These are phyloP conservation scores for Oceanodroma tethys DNA, from an alignment of 2,113 vertebrate species.

Conservation along the genomic window DNA sequence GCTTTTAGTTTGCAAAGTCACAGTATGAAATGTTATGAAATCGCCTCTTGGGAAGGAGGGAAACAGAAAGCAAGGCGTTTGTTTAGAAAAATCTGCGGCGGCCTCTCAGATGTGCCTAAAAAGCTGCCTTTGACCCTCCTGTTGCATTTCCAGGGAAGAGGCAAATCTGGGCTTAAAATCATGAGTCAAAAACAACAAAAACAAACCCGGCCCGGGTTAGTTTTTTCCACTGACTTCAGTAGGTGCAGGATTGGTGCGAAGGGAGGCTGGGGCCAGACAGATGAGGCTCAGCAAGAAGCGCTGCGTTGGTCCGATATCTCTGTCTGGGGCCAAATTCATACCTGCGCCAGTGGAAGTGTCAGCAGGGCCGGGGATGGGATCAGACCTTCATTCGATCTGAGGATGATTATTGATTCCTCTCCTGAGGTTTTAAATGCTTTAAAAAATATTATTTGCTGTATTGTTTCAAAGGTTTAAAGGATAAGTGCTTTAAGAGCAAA, in stretches of 20 bases:
- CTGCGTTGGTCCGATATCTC: not conserved
- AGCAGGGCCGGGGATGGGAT: not conserved
- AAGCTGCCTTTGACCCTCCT: slow-evolving; percentile 48
- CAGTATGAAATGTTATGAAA: slow-evolving; percentile 67
- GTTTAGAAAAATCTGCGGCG: slow-evolving; percentile 40
- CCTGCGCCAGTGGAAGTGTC: not conserved
- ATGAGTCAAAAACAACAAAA: slow-evolving; percentile 9
- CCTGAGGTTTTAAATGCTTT: not conserved
- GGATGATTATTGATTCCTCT: not conserved
- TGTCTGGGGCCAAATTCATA: not conserved
- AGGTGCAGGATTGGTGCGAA: not conserved
- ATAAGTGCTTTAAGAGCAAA: not conserved
- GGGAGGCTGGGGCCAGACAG: not conserved
- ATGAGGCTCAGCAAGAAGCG: not conserved
- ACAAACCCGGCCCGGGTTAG: not conserved
- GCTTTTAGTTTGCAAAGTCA: slow-evolving; percentile 48
- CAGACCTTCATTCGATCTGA: not conserved
- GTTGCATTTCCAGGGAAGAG: slow-evolving; percentile 62
- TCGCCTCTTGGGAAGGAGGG: slow-evolving; percentile 60
- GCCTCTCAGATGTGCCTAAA: slow-evolving; percentile 55
- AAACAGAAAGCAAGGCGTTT: slow-evolving; percentile 60
- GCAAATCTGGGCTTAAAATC: slow-evolving; percentile 22
- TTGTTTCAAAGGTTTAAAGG: not conserved
- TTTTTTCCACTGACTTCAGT: slow-evolving; percentile 33
- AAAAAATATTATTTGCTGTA: not conserved